Evolutionary conservation across 2,888 invertebrate genomes (phyloP), one percentile per base, ranked within the genome.

Genomic region (Polymixis lichenea): DNA sequence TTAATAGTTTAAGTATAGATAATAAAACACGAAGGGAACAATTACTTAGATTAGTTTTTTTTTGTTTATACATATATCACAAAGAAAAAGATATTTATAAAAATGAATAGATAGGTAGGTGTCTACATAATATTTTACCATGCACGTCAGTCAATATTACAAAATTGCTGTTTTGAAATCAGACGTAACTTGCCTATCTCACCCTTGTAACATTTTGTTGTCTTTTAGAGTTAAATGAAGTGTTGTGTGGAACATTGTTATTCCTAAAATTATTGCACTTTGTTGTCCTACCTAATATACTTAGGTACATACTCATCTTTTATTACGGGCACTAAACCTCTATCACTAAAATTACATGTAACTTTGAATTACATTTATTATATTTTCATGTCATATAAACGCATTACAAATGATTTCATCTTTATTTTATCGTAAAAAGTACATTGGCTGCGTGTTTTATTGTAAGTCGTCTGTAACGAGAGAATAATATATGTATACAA

Each of bases 381-480:
- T 51, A 75, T 51, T 64, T 80, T 75, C 43, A 70, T 75, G 61
- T 66, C 61, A 38, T 66, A 66, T 61, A 71, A 68, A 67, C 53
- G 69, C 70, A 73, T 73, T 77, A 68, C n/a, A 65, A 67, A 74
- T 78, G 56, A 82, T 82, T 84, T 66, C 28, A 69, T 72, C 49
- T 71, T 73, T 46, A 77, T 80, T 72, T 70, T 67, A 70, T 76
- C 56, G 49, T 64, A 49, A 46, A 65, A 83, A 56, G 22, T 51
- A 69, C 25, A 75, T 82, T 72, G 49, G 43, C 69, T 64, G 60
- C 22, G 15, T 11, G 3, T 49, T 75, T 75, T 72, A 74, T 43
- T 67, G 43, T 51, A 53, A 22, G 28, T 74, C 56, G 32, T 68
- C 56, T 56, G 28, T 19, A 55, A 60, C 7, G 7, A 53, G 15